A percentile compares a stretch with the other conserved stretches of the same genome.
Conservation (phyloP, 2,888 invertebrate species). For the Habroteleia sp. region DNA sequence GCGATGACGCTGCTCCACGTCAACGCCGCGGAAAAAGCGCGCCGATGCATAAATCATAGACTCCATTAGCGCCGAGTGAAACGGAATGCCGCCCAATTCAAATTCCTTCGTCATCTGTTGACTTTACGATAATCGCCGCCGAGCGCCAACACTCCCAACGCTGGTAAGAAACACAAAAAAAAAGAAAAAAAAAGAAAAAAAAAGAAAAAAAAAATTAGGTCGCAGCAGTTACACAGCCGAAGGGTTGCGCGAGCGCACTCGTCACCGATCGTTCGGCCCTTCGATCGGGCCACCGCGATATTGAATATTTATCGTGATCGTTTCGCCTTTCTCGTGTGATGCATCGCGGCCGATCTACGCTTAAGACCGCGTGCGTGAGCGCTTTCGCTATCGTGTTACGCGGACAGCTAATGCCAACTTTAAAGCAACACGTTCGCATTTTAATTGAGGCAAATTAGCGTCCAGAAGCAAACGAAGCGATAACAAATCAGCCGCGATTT, state of each 20-base stretch:
- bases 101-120: constrained; percentile 10
- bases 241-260: constrained; percentile 24
- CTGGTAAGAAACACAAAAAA: constrained; percentile 45
- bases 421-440: background rate
- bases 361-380: constrained; percentile 6
- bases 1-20: constrained; percentile 7
- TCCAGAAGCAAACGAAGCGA: background rate
- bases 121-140: constrained; percentile 14
- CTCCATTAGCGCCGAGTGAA: constrained; percentile 19
- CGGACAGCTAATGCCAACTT: background rate
- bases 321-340: constrained; percentile 2
- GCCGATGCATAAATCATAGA: constrained; percentile 28
- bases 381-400: constrained; percentile 11
- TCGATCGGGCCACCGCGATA: constrained; percentile 27
- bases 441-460: background rate
- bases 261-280: constrained; percentile 12
- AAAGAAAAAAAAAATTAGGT: constrained; percentile 58
- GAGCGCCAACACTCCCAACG: background rate
- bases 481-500: no score
- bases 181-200: no score
- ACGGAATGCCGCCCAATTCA: constrained; percentile 19
- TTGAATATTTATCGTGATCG: constrained; percentile 34
- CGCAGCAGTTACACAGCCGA: constrained; percentile 25
- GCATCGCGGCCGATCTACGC: background rate
- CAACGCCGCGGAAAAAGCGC: background rate